These are phyloP conservation scores for Paramormyrops hopkinsi DNA, from an alignment of 2,797 vertebrate genomes.

Conservation along the genomic window DNA sequence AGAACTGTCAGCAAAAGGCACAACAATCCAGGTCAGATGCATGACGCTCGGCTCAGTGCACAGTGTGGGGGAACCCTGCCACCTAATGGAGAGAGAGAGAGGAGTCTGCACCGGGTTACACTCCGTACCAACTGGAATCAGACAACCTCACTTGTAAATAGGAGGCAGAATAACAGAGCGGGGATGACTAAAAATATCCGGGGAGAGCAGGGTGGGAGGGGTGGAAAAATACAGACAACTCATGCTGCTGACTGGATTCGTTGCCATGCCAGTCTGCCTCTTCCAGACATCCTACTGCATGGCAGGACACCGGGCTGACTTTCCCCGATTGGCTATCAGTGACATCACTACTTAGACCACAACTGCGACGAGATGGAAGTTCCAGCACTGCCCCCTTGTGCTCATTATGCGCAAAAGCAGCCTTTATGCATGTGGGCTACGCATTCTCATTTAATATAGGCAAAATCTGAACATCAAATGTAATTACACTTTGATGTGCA, in stretches of 20 bases:
- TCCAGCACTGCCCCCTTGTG: constrained; percentile 55
- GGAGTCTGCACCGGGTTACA: background rate
- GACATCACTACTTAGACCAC: constrained; percentile 73
- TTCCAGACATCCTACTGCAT: constrained; percentile 16
- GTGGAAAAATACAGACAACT: background rate
- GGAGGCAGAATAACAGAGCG: background rate
- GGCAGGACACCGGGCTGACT: constrained; percentile 36
- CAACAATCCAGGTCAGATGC: background rate
- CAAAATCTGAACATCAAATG: background rate
- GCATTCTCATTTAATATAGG: background rate
- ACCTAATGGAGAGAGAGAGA: background rate
- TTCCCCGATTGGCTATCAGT: constrained; percentile 75
- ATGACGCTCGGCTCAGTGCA: background rate
- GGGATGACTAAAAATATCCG: constrained; percentile 7
- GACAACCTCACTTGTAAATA: background rate
- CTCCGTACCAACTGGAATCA: background rate
- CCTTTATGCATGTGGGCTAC: background rate
- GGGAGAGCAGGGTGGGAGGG: background rate
- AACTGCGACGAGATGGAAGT: constrained; percentile 45
- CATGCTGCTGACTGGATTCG: background rate
- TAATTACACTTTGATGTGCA: background rate
- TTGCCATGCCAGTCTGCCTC: background rate
- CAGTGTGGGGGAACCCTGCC: background rate
- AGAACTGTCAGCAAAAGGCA: background rate
- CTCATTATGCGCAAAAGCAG: constrained; percentile 16